Evolutionary conservation across 2,797 vertebrate species (phyloP).

Genomic region (Platyrinchus mystaceus): DNA sequence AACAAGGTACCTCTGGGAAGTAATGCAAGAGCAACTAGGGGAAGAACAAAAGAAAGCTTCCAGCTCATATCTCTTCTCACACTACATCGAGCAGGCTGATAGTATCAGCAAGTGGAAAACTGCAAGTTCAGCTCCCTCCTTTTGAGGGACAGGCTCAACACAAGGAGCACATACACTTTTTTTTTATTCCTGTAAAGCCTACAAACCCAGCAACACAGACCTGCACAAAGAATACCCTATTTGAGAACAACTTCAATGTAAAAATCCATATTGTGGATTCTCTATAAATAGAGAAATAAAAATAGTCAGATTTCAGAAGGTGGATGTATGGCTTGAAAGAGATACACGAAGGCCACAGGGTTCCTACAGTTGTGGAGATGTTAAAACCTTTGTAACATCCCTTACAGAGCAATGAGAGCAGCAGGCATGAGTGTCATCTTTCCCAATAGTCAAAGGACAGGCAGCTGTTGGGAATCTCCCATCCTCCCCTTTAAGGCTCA

Average conservation of each 20-base stretch:
- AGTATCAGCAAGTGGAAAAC: background rate
- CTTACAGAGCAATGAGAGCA: background rate
- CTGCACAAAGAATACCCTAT: background rate
- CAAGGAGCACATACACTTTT: rapidly evolving
- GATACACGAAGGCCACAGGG: background rate
- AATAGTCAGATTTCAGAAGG: background rate
- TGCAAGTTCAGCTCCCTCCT: background rate
- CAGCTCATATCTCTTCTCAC: background rate
- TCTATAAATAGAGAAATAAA: background rate
- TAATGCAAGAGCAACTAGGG: background rate
- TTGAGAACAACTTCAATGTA: background rate
- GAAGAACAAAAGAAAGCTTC: constrained; percentile 14
- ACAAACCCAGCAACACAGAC: background rate
- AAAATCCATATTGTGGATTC: background rate
- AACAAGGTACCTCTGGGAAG: background rate
- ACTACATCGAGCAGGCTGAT: background rate
- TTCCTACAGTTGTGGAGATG: background rate
- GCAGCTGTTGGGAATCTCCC: background rate
- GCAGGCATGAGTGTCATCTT: background rate
- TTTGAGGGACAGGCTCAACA: background rate
- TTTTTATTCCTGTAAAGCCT: background rate
- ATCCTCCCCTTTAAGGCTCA: background rate
- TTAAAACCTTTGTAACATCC: background rate
- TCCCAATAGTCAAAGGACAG: background rate
- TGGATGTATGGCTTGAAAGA: background rate